phyloP scores from a whole-genome alignment of 2,113 vertebrate species.

The Merops nubicus region DNA sequence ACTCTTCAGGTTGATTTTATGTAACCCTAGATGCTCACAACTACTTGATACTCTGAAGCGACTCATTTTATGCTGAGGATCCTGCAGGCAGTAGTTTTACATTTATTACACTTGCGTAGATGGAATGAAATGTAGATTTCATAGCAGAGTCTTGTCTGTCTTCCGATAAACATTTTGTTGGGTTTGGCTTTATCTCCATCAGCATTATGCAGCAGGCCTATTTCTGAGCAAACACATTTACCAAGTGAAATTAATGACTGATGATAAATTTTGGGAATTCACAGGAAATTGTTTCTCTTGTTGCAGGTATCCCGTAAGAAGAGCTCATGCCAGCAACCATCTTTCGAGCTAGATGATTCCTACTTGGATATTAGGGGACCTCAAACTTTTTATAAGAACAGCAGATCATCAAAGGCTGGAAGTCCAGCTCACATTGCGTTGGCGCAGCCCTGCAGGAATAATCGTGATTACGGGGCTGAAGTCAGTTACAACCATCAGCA shows the following conservation, averaged over 20 bases:
- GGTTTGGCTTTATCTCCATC: background rate
- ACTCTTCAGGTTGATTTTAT: conserved; percentile 75
- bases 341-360: conserved; percentile 54
- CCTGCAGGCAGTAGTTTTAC: conserved; percentile 41
- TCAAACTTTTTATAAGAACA: conserved; percentile 38
- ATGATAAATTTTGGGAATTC: background rate
- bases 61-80: conserved; percentile 61
- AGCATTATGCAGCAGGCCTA: background rate
- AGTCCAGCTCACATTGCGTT: background rate
- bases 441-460: conserved; percentile 47
- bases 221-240: background rate
- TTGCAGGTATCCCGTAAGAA: conserved; percentile 63
- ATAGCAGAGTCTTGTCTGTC: conserved; percentile 36
- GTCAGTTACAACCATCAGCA: background rate
- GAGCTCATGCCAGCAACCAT: background rate
- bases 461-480: background rate
- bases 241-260: background rate
- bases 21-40: conserved; percentile 67
- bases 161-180: background rate
- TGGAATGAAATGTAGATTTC: conserved; percentile 57
- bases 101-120: conserved; percentile 54
- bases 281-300: conserved; percentile 24
- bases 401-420: background rate
- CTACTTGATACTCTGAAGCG: conserved; percentile 58
- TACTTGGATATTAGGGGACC: conserved; percentile 36